Conservation (phyloP, 1,140 invertebrate genomes). For the Eufriesea mexicana region DNA sequence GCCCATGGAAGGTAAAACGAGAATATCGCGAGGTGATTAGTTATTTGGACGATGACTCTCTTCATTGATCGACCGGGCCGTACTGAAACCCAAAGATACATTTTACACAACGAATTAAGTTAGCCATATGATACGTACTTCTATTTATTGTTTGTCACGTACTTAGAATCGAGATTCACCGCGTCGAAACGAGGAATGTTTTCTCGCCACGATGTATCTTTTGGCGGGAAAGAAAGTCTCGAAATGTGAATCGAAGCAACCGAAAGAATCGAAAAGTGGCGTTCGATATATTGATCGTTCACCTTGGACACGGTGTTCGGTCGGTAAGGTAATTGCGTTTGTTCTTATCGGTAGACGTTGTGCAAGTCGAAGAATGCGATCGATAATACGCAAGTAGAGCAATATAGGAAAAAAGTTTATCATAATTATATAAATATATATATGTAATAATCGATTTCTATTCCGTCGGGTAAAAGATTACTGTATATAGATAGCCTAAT, state of each 20-base stretch:
- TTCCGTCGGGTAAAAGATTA: constrained; percentile 57
- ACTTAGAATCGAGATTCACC: constrained; percentile 16
- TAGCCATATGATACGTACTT: constrained; percentile 61
- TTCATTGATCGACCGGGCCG: not conserved
- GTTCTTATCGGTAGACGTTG: not conserved
- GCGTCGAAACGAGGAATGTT: not conserved
- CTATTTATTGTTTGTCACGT: constrained; percentile 62
- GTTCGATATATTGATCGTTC: not conserved
- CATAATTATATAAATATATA: constrained; percentile 43
- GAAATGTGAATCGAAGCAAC: constrained; percentile 1
- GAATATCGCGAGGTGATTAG: not conserved
- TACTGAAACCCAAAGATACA: constrained; percentile 62
- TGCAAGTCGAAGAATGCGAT: constrained; percentile 5
- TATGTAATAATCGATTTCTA: constrained; percentile 53
- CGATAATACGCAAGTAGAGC: constrained; percentile 40
- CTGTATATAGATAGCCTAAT: constrained; percentile 65
- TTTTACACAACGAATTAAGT: constrained; percentile 65
- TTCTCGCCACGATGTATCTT: too few species aligned
- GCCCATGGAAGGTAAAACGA: not conserved
- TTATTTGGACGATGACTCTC: not conserved
- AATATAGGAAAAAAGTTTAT: constrained; percentile 53
- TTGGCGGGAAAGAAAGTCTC: not conserved
- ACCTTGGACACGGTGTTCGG: too few species aligned
- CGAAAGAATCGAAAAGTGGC: not conserved
- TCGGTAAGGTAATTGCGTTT: not conserved